A percentile compares a stretch with the other conserved stretches of the same genome.
These are phyloP conservation scores for Camponotus floridanus DNA, from an alignment of 1,140 invertebrate species.

Conservation along the genomic window DNA sequence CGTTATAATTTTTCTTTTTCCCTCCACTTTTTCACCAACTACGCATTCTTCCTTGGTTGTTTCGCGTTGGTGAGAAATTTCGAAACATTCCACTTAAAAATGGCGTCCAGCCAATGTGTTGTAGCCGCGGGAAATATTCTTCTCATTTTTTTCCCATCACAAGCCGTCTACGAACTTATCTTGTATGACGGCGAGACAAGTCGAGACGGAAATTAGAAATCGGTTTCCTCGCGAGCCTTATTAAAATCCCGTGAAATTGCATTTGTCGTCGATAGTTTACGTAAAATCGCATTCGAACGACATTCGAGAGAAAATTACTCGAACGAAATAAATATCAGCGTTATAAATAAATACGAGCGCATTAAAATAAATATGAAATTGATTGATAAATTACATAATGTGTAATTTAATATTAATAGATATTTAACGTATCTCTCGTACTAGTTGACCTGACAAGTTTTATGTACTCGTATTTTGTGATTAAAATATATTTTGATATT, in stretches of 20 bases:
- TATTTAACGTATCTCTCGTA: too few relatives aligned
- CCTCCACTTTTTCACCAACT: not conserved
- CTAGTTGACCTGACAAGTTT: not conserved
- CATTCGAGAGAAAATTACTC: not conserved
- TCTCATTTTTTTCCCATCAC: not conserved
- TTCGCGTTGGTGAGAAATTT: slow-evolving; percentile 21
- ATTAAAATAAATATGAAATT: not conserved
- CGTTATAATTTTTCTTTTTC: not conserved
- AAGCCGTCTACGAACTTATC: not conserved
- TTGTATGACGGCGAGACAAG: not conserved
- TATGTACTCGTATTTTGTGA: not conserved
- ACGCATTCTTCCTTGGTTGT: not conserved
- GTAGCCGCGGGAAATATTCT: not conserved
- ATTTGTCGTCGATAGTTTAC: not conserved
- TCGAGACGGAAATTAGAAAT: slow-evolving; percentile 37
- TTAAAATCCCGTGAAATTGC: slow-evolving; percentile 20
- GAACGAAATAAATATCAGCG: not conserved
- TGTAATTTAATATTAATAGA: not conserved
- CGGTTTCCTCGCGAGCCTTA: not conserved
- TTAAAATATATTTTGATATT: not conserved
- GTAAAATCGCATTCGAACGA: not conserved
- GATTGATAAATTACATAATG: not conserved
- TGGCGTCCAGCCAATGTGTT: slow-evolving; percentile 2
- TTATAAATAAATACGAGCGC: too few relatives aligned
- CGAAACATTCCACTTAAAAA: slow-evolving; percentile 47